Conservation (phyloP, 2,888 invertebrate genomes). For the Bembecia ichneumoniformis region DNA sequence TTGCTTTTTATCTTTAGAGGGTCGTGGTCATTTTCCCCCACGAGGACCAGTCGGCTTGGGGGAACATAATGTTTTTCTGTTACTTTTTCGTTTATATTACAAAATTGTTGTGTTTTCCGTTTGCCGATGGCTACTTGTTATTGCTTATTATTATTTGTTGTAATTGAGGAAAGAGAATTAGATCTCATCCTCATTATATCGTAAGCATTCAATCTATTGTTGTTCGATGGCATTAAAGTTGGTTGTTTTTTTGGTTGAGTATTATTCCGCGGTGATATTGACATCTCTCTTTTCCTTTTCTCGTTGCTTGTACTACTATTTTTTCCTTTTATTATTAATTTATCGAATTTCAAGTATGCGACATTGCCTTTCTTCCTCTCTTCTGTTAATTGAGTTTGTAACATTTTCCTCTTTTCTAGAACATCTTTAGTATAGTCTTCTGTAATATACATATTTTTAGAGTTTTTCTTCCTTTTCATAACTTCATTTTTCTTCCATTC, state of each 20-base stretch:
- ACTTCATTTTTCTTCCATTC: conserved; percentile 6
- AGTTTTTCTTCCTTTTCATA: conserved; percentile 2
- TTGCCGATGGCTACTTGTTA: conserved; percentile 3
- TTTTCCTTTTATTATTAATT: too few relatives aligned
- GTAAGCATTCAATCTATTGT: background rate
- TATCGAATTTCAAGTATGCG: too few relatives aligned
- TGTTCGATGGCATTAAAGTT: background rate
- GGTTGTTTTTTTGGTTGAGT: background rate
- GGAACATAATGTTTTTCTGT: background rate
- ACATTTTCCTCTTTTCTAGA: conserved; percentile 7
- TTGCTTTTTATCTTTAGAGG: too few relatives aligned
- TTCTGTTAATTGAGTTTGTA: conserved; percentile 6
- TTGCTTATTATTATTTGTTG: background rate
- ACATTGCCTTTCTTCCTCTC: too few relatives aligned
- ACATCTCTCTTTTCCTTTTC: too few relatives aligned
- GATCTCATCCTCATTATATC: conserved; percentile 2
- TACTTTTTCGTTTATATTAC: background rate
- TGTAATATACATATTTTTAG: conserved; percentile 4
- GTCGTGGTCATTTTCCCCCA: too few relatives aligned
- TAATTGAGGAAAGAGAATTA: background rate
- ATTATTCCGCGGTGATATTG: too few relatives aligned
- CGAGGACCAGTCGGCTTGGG: too few relatives aligned
- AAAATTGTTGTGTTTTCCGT: conserved; percentile 1
- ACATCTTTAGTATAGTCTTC: conserved; percentile 9
- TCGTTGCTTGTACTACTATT: too few relatives aligned